Conservation (phyloP, 2,797 vertebrate genomes). For the Zalophus californianus region DNA sequence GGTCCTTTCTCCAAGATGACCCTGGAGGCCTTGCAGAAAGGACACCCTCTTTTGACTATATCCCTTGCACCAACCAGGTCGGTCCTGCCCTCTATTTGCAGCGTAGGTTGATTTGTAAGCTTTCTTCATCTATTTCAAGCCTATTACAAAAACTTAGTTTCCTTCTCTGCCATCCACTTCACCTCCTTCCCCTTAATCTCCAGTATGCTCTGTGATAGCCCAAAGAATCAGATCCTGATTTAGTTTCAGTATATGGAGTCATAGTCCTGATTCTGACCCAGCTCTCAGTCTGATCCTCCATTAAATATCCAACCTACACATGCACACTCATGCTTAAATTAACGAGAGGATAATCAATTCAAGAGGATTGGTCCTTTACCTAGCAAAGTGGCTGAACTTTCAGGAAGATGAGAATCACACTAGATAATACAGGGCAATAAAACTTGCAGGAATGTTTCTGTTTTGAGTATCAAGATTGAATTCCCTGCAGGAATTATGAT, state of each 20-base stretch:
- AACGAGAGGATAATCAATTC: neutral
- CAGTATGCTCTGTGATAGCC: neutral
- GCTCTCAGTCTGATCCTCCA: neutral
- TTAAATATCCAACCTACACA: neutral
- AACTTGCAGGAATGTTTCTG: constrained; percentile 29
- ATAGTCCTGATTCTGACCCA: neutral
- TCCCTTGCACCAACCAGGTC: neutral
- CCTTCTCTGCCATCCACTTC: neutral
- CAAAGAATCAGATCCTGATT: neutral
- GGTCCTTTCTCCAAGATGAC: rapidly evolving
- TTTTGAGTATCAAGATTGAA: constrained; percentile 57
- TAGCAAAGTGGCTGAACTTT: neutral
- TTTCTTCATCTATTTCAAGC: neutral
- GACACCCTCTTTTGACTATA: neutral
- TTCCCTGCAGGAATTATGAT: constrained; percentile 5
- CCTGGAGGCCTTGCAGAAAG: neutral
- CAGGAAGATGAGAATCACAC: neutral
- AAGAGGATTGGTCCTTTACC: neutral
- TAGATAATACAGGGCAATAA: constrained; percentile 26
- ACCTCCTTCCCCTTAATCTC: neutral
- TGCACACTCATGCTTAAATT: neutral
- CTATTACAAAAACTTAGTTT: neutral
- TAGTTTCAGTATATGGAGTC: neutral
- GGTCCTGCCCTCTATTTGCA: neutral
- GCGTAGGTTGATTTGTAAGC: neutral